These are phyloP conservation scores for Myzus persicae DNA, from an alignment of 1,140 invertebrate genomes.

Conservation along the genomic window DNA sequence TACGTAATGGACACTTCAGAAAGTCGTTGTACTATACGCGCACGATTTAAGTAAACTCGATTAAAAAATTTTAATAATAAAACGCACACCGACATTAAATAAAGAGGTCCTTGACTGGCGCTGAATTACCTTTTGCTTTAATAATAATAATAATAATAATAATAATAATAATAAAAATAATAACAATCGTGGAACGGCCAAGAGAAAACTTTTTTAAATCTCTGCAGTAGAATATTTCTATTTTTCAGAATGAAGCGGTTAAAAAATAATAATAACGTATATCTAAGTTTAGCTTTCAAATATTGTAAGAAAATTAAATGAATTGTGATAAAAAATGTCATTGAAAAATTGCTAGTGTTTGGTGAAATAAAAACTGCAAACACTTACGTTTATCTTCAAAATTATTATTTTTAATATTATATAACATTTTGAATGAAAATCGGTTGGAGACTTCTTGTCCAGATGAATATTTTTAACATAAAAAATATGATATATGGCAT, in stretches of 20 bases:
- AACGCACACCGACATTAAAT: slow-evolving; percentile 1
- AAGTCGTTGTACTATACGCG: background rate
- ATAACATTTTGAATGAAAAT: background rate
- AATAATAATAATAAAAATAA: background rate
- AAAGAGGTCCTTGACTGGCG: background rate
- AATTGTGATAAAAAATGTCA: background rate
- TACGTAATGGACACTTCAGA: background rate
- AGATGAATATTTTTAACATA: background rate
- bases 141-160: background rate
- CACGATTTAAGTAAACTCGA: background rate
- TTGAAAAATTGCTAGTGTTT: background rate
- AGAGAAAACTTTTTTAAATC: slow-evolving; percentile 5
- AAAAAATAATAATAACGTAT: background rate
- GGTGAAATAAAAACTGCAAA: background rate
- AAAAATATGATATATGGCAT: background rate
- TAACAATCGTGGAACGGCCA: background rate
- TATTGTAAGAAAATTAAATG: background rate
- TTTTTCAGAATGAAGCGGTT: background rate
- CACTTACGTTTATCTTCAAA: background rate
- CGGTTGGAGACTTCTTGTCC: background rate
- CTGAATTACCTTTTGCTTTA: background rate
- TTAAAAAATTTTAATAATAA: slow-evolving; percentile 22
- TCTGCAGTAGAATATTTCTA: background rate
- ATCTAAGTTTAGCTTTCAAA: background rate
- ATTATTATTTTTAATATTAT: background rate